Evolutionary conservation across 1,140 invertebrate species (phyloP).

Genomic region (Telenomus remus): DNA sequence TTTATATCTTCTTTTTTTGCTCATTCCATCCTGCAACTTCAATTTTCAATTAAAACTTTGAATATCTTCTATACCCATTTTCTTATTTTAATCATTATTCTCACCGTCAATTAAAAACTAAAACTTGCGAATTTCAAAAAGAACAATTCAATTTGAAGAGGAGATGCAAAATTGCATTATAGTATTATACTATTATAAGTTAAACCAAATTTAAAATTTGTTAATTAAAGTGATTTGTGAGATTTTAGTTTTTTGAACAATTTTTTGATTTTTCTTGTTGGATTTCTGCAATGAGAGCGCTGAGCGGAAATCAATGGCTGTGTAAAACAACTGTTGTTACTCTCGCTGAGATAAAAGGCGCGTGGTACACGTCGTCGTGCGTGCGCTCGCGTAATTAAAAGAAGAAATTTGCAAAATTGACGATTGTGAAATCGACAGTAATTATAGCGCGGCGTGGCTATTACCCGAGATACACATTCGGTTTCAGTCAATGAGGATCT

Average conservation of each 20-base stretch:
- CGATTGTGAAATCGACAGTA: conserved; percentile 57
- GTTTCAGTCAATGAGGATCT: too few relatives aligned
- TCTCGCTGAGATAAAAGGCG: conserved; percentile 30
- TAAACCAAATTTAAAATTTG: too few relatives aligned
- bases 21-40: conserved; percentile 11
- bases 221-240: too few relatives aligned
- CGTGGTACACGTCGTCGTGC: conserved; percentile 10
- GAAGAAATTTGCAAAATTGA: conserved; percentile 52
- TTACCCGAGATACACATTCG: background rate
- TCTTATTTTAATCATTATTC: too few relatives aligned
- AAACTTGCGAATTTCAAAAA: too few relatives aligned
- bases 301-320: conserved; percentile 51
- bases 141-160: too few relatives aligned
- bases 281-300: conserved; percentile 48
- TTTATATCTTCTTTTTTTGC: conserved; percentile 16
- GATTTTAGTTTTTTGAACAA: conserved; percentile 10
- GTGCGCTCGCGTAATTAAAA: conserved; percentile 40
- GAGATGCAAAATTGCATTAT: too few relatives aligned
- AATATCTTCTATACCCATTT: too few relatives aligned
- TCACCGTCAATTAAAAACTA: too few relatives aligned
- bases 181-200: too few relatives aligned
- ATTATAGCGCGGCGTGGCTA: conserved; percentile 23
- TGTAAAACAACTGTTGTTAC: conserved; percentile 37
- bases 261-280: conserved; percentile 34
- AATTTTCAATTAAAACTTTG: background rate